Percentiles rank a stretch among this genome's conserved stretches.
phyloP scores from a whole-genome alignment of 2,113 vertebrate species.

The Entelurus aequoreus region DNA sequence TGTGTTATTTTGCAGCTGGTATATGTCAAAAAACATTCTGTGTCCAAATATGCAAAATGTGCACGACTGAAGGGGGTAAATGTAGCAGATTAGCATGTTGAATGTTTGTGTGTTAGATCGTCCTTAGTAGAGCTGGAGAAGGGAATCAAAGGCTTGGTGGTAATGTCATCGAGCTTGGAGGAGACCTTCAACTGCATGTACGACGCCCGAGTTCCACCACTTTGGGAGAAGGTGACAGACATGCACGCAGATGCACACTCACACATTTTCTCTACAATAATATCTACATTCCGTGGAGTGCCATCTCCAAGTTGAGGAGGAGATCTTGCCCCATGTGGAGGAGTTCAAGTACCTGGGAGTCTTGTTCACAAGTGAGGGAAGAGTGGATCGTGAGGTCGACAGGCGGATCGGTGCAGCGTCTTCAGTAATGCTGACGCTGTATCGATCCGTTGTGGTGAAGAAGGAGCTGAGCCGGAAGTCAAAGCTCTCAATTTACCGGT shows the following conservation, averaged over 20 bases:
- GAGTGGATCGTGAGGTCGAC: no score
- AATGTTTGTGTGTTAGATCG: constrained; percentile 56
- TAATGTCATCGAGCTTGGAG: constrained; percentile 85
- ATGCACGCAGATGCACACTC: constrained; percentile 21
- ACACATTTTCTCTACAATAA: constrained; percentile 4
- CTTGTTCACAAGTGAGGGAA: no score
- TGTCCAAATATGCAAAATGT: not conserved
- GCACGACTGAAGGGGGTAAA: not conserved
- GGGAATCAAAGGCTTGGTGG: constrained; percentile 82
- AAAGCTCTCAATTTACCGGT: no score
- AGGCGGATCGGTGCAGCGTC: no score
- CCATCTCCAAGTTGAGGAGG: no score
- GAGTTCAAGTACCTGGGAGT: no score
- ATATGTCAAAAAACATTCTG: no score
- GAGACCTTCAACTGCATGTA: constrained; percentile 83
- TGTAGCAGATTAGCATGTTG: not conserved
- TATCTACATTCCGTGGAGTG: not conserved
- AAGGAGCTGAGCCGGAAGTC: no score
- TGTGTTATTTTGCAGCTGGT: not conserved
- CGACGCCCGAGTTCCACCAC: constrained; percentile 78
- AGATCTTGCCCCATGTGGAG: no score
- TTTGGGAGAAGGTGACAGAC: constrained; percentile 79
- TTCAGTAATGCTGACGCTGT: no score
- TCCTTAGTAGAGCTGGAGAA: constrained; percentile 81
- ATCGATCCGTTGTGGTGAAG: no score